Evolutionary conservation across 2,797 vertebrate species (phyloP).

Genomic region (Enteromius thamalakanensis): DNA sequence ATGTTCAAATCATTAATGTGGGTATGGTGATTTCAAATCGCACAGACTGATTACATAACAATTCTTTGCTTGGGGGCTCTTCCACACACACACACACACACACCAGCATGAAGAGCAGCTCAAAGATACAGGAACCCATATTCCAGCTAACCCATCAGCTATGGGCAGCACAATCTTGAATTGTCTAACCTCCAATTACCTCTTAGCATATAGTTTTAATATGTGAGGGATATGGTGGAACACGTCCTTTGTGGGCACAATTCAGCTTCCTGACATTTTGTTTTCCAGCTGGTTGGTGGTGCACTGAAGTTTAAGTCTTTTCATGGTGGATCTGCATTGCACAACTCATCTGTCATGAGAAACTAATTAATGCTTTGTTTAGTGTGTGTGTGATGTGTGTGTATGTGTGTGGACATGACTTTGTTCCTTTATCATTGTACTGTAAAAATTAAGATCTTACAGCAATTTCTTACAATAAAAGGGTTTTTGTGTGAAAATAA

Average conservation of each 20-base stretch:
- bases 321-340: conserved; percentile 5
- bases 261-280: conserved; percentile 1
- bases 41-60: conserved; percentile 23
- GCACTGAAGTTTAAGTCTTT: conserved; percentile 12
- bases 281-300: not conserved
- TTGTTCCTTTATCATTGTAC: not conserved
- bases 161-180: conserved; percentile 14
- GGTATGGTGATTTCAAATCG: conserved; percentile 13
- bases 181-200: conserved; percentile 18
- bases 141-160: not conserved
- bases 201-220: conserved; percentile 14
- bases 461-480: not conserved
- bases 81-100: not conserved
- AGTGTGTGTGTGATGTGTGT: not conserved
- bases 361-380: not conserved
- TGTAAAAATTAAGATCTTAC: not conserved
- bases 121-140: conserved; percentile 17
- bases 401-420: not conserved
- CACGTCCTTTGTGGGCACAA: conserved; percentile 7
- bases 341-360: conserved; percentile 13
- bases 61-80: not conserved
- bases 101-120: conserved; percentile 5
- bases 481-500: not conserved
- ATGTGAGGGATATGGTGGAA: conserved; percentile 28
- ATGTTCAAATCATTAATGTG: not conserved